phyloP scores from a whole-genome alignment of 2,888 invertebrate species.

The Gonocerus acuteangulatus region DNA sequence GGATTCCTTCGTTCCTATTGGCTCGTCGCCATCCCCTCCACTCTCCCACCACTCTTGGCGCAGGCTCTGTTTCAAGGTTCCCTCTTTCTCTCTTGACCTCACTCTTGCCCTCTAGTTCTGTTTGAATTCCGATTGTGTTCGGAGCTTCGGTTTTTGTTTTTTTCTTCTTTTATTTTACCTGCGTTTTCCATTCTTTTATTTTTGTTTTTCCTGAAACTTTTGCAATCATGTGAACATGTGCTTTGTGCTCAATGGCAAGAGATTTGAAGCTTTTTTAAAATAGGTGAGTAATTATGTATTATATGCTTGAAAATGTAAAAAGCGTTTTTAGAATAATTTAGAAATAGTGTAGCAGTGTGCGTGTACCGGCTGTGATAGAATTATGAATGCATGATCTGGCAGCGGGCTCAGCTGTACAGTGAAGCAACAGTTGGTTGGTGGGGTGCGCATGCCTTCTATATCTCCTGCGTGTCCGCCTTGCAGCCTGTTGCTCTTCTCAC shows the following conservation, averaged over 20 bases:
- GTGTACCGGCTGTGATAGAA: no score
- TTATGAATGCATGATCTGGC: no score
- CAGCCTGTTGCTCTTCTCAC: no score
- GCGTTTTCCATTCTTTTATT: not conserved
- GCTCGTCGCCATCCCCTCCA: not conserved
- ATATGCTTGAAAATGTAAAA: not conserved
- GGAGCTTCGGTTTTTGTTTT: constrained; percentile 22
- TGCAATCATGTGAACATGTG: constrained; percentile 23
- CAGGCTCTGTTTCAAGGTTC: constrained; percentile 13
- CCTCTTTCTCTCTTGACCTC: constrained; percentile 20
- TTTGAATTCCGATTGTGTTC: constrained; percentile 22
- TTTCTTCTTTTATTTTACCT: constrained; percentile 1
- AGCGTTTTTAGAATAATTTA: no score
- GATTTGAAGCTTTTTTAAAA: not conserved
- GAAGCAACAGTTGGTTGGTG: constrained; percentile 13
- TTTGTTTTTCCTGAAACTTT: constrained; percentile 12
- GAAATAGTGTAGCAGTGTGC: no score
- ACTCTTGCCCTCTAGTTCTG: constrained; percentile 25
- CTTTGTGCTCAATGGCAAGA: not conserved
- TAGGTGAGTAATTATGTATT: constrained; percentile 3
- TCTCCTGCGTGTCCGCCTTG: not conserved
- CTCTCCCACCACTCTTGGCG: not conserved
- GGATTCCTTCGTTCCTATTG: not conserved
- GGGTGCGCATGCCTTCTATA: constrained; percentile 9
- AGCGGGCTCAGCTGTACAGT: not conserved